These are phyloP conservation scores for Corythornis cristatus DNA, from an alignment of 2,113 vertebrate species.

Conservation along the genomic window DNA sequence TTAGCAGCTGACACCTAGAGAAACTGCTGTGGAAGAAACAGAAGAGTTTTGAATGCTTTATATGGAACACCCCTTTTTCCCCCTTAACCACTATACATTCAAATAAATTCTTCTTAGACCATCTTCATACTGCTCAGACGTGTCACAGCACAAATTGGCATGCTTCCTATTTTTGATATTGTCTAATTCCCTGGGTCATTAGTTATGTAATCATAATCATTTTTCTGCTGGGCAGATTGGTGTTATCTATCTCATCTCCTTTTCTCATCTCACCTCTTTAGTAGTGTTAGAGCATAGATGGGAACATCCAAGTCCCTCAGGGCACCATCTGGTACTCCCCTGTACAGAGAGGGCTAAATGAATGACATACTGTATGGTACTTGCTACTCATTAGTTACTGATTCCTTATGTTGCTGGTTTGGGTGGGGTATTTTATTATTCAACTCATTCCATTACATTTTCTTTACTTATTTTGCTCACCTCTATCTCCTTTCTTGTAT, in stretches of 20 bases:
- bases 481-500: not conserved
- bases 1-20: not conserved
- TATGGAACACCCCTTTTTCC: not conserved
- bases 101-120: not conserved
- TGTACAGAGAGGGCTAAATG: conserved; percentile 50
- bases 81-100: not conserved
- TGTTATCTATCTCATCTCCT: conserved; percentile 55
- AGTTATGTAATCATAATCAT: conserved; percentile 75
- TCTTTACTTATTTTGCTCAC: not conserved
- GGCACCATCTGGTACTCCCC: conserved; percentile 75
- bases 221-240: conserved; percentile 72
- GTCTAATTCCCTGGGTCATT: conserved; percentile 77
- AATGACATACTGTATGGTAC: conserved; percentile 56
- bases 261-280: conserved; percentile 65
- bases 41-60: not conserved
- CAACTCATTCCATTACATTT: conserved; percentile 10
- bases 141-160: conserved; percentile 46
- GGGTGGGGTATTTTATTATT: not conserved
- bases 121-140: conserved; percentile 22
- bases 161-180: conserved; percentile 63
- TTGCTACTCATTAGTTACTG: conserved; percentile 59
- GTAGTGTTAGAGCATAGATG: conserved; percentile 36
- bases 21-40: not conserved
- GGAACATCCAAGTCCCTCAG: conserved; percentile 67
- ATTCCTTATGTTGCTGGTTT: not conserved